phyloP scores from a whole-genome alignment of 1,140 invertebrate species.

The Brachystomella parvula region DNA sequence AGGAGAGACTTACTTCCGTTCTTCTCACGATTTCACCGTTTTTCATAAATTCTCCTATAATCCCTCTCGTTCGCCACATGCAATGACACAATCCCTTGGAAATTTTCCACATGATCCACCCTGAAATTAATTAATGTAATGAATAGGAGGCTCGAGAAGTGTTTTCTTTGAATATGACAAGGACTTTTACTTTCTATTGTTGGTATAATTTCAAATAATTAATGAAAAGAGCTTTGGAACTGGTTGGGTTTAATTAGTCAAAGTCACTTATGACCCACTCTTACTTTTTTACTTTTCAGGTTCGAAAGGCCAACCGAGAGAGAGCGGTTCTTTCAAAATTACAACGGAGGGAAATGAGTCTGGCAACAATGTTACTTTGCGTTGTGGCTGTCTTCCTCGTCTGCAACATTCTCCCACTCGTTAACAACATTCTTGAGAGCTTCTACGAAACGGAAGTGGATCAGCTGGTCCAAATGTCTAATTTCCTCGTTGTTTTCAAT shows the following conservation, averaged over 20 bases:
- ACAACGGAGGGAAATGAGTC: conserved; percentile 75
- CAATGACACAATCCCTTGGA: too few species aligned
- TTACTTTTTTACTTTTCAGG: conserved; percentile 50
- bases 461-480: conserved; percentile 43
- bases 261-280: neutral
- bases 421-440: conserved; percentile 78
- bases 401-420: conserved; percentile 84
- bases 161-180: neutral
- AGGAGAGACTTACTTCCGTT: too few species aligned
- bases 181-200: neutral
- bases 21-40: too few species aligned
- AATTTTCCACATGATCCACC: too few species aligned
- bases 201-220: neutral
- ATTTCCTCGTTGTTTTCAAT: conserved; percentile 54
- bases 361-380: conserved; percentile 86
- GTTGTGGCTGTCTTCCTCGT: conserved; percentile 89
- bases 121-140: too few species aligned
- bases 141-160: too few species aligned
- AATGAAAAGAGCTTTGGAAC: neutral
- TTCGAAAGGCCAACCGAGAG: conserved; percentile 71
- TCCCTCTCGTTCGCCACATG: too few species aligned
- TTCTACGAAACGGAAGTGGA: conserved; percentile 48
- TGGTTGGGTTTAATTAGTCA: neutral
- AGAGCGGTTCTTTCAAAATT: conserved; percentile 58
- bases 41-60: too few species aligned